Conservation (phyloP, 1,140 invertebrate genomes). For the Lasioglossum baleicum region DNA sequence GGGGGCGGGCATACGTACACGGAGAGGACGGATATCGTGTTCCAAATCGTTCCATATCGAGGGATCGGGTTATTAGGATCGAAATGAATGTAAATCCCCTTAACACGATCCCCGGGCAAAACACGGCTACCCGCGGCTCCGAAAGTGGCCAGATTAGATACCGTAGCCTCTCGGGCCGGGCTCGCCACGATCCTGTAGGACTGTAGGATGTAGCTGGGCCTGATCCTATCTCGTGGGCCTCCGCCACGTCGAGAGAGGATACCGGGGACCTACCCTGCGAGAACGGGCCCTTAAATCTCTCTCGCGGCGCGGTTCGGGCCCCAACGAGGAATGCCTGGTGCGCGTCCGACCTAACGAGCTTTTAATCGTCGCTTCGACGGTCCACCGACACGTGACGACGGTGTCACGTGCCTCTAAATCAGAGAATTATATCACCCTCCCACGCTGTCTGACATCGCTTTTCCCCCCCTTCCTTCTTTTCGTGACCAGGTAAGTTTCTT, state of each 20-base stretch:
- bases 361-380: conserved; percentile 62
- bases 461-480: not conserved
- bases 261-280: conserved; percentile 30
- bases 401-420: conserved; percentile 53
- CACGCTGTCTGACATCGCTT: not conserved
- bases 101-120: conserved; percentile 80
- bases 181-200: conserved; percentile 61
- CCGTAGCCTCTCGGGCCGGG: conserved; percentile 34
- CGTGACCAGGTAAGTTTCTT: not conserved
- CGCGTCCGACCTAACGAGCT: conserved; percentile 57
- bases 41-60: conserved; percentile 76
- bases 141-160: conserved; percentile 79
- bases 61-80: conserved; percentile 80
- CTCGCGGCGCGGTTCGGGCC: not conserved
- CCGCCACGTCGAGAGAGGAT: conserved; percentile 14
- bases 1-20: conserved; percentile 39
- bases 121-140: conserved; percentile 78
- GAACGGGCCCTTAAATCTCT: conserved; percentile 58
- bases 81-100: conserved; percentile 81
- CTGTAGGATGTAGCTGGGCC: conserved; percentile 60
- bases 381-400: conserved; percentile 51
- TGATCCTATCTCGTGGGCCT: conserved; percentile 62
- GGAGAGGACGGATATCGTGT: conserved; percentile 73
- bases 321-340: conserved; percentile 52
- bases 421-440: conserved; percentile 38